Conservation (phyloP, 1,140 invertebrate genomes). For the Atta cephalotes region DNA sequence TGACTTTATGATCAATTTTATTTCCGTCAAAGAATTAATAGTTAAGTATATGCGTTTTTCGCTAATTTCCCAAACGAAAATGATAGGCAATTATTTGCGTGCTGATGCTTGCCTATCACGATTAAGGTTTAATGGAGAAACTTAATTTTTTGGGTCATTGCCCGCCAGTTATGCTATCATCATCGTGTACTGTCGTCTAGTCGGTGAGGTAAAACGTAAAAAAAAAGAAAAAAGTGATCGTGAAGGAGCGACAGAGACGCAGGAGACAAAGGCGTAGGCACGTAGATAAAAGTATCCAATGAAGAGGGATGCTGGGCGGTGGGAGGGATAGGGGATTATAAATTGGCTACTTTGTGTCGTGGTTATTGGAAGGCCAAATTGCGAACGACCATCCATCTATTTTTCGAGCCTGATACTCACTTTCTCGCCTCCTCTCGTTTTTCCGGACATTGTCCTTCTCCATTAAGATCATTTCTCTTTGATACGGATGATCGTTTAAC, state of each 20-base stretch:
- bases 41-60: conserved; percentile 4
- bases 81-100: conserved; percentile 13
- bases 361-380: conserved; percentile 80
- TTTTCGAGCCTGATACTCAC: conserved; percentile 69
- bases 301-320: conserved; percentile 6
- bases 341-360: conserved; percentile 79
- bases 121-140: conserved; percentile 75
- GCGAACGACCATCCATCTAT: conserved; percentile 79
- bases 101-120: conserved; percentile 35
- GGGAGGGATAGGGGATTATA: conserved; percentile 75
- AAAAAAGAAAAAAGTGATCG: not conserved
- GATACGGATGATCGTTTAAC: conserved; percentile 45
- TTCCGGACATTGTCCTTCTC: conserved; percentile 60
- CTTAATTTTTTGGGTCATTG: conserved; percentile 75
- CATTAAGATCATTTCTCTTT: conserved; percentile 44
- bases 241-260: not conserved
- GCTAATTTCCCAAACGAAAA: not conserved
- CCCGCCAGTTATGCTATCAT: conserved; percentile 64
- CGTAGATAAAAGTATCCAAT: conserved; percentile 70
- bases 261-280: conserved; percentile 34
- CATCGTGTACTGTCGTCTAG: conserved; percentile 56
- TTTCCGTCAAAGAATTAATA: not conserved
- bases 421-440: conserved; percentile 69
- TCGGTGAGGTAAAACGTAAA: conserved; percentile 48
- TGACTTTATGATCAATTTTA: conserved; percentile 4